A percentile compares a stretch with the other conserved stretches of the same genome.
phyloP scores from a whole-genome alignment of 2,888 invertebrate species.

The Drosophila emarginata region DNA sequence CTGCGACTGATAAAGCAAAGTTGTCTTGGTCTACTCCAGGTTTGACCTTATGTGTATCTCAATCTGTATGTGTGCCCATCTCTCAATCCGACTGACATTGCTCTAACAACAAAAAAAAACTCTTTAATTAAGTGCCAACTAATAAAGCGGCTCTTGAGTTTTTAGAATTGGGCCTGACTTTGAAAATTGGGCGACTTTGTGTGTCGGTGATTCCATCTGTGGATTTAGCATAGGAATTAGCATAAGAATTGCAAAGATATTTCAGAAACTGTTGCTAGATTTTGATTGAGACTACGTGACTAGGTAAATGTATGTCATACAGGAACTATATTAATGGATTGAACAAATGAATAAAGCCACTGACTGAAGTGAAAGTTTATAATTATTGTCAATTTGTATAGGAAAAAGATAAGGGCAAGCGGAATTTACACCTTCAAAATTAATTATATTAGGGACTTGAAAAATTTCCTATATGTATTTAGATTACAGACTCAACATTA shows the following conservation, averaged over 20 bases:
- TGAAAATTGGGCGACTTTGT: conserved; percentile 23
- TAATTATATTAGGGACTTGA: too few relatives aligned
- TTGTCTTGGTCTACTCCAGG: conserved; percentile 7
- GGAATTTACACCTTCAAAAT: too few relatives aligned
- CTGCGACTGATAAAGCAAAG: conserved; percentile 35
- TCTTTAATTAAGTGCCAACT: conserved; percentile 61
- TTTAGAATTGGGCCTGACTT: conserved; percentile 27
- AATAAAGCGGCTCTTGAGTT: conserved; percentile 44
- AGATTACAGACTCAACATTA: too few relatives aligned
- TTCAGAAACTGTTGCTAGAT: conserved; percentile 3
- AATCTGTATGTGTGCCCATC: conserved; percentile 2
- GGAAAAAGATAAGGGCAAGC: not conserved
- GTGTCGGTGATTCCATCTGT: not conserved
- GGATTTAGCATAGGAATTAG: conserved; percentile 40
- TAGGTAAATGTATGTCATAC: conserved; percentile 3
- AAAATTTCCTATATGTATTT: too few relatives aligned
- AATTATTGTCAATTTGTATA: not conserved
- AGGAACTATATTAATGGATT: not conserved
- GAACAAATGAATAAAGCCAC: not conserved
- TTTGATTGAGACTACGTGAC: conserved; percentile 32
- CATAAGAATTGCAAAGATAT: conserved; percentile 59
- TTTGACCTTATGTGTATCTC: conserved; percentile 51
- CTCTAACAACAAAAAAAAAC: conserved; percentile 17
- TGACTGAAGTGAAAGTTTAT: not conserved
- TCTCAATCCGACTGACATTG: conserved; percentile 36